A percentile compares a stretch with the other conserved stretches of the same genome.
Conservation (phyloP, 2,797 vertebrate species). For the Anniella stebbinsi region DNA sequence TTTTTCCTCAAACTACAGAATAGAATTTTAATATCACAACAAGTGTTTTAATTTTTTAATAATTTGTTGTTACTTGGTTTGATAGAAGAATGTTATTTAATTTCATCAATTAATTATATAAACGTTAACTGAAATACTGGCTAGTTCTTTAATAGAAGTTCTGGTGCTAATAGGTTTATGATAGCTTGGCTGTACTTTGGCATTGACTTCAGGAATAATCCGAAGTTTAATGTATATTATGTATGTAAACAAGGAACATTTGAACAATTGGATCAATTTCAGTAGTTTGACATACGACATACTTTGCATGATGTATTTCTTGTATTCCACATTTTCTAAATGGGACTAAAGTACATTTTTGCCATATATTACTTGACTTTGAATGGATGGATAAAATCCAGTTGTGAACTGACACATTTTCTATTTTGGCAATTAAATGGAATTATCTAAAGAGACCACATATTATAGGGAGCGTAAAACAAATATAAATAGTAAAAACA, state of each 20-base stretch:
- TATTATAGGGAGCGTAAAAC: not conserved
- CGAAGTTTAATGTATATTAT: not conserved
- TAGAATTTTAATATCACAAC: not conserved
- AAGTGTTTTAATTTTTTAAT: not conserved
- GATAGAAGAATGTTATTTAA: not conserved
- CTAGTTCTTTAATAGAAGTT: constrained; percentile 8
- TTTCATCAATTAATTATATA: not conserved
- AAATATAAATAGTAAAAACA: not conserved
- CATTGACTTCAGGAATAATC: not conserved
- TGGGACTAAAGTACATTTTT: not conserved
- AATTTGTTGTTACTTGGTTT: not conserved
- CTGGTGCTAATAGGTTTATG: not conserved
- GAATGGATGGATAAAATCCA: not conserved
- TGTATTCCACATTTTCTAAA: not conserved
- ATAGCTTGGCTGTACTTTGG: not conserved
- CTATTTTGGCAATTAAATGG: not conserved
- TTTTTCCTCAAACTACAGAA: not conserved
- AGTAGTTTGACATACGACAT: not conserved
- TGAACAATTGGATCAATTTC: not conserved
- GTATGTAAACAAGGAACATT: not conserved
- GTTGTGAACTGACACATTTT: not conserved
- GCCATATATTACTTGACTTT: not conserved
- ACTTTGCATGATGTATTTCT: not conserved
- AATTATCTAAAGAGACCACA: not conserved
- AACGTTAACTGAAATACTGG: not conserved